A percentile compares a stretch with the other conserved stretches of the same genome.
These are phyloP conservation scores for Macaria liturata DNA, from an alignment of 2,888 invertebrate genomes.

Conservation along the genomic window DNA sequence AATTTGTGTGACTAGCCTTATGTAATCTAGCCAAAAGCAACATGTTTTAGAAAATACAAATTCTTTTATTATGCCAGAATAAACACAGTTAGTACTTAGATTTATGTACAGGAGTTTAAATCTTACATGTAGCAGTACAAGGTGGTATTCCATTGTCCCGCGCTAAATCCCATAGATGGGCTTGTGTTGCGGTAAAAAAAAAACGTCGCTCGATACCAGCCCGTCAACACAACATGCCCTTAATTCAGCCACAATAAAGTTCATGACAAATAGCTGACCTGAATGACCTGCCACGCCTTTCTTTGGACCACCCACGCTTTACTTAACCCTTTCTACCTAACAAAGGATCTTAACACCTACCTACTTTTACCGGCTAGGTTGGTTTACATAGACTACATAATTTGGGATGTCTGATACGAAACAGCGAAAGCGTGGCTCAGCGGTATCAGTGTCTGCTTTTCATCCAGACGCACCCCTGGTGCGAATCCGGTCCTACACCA, in stretches of 20 bases:
- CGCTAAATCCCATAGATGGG: too few relatives aligned
- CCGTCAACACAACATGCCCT: conserved; percentile 6
- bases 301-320: conserved; percentile 5
- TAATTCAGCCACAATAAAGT: conserved; percentile 13
- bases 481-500: too few relatives aligned
- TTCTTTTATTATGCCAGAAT: too few relatives aligned
- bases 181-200: neutral
- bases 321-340: conserved; percentile 17
- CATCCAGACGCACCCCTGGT: too few relatives aligned
- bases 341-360: conserved; percentile 9
- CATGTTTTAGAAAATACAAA: too few relatives aligned
- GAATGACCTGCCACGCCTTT: conserved; percentile 15
- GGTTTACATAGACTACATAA: neutral
- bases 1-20: too few relatives aligned
- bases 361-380: neutral
- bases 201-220: conserved; percentile 1
- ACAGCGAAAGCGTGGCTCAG: too few relatives aligned
- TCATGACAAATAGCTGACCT: conserved; percentile 22
- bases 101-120: too few relatives aligned
- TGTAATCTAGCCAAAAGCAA: too few relatives aligned
- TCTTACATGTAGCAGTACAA: too few relatives aligned
- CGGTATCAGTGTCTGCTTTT: neutral
- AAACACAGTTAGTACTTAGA: too few relatives aligned
- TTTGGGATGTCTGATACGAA: neutral
- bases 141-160: too few relatives aligned